Conservation (phyloP, 2,888 invertebrate species). For the Adineta ricciae region DNA sequence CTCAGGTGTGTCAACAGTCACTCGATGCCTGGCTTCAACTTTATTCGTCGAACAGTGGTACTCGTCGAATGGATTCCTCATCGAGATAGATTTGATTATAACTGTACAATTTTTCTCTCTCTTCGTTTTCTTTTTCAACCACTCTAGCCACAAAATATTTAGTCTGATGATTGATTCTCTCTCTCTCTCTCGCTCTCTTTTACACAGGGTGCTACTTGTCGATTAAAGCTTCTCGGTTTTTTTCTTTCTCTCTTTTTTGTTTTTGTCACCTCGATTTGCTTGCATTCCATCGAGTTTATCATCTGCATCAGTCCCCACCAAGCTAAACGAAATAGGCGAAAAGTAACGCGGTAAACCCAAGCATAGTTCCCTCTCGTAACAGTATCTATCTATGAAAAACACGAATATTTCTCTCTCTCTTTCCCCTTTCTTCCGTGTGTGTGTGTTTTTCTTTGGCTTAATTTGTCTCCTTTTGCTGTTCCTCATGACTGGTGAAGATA, state of each 20-base stretch:
- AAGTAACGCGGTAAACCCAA: background rate
- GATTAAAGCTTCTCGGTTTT: background rate
- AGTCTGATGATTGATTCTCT: constrained; percentile 13
- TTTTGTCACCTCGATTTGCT: background rate
- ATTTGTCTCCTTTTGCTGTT: background rate
- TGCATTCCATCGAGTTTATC: constrained; percentile 10
- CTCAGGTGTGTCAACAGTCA: background rate
- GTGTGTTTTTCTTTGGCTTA: background rate
- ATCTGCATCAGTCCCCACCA: background rate
- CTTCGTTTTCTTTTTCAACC: background rate
- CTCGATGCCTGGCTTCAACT: constrained; percentile 1
- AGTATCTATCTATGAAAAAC: background rate
- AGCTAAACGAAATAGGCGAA: background rate
- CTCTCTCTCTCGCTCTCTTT: background rate
- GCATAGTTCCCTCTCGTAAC: background rate
- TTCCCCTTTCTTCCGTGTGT: background rate
- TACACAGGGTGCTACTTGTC: constrained; percentile 2
- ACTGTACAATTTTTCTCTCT: background rate
- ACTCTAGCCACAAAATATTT: background rate
- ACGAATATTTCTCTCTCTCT: background rate
- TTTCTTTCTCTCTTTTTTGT: background rate
- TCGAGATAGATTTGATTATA: constrained; percentile 5
- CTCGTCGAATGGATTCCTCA: background rate
- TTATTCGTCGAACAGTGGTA: background rate
- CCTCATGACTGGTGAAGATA: constrained; percentile 13